These are phyloP conservation scores for rabbit (Oryctolagus cuniculus) DNA, from an alignment of 2,113 vertebrate species.

Conservation along the genomic window DNA sequence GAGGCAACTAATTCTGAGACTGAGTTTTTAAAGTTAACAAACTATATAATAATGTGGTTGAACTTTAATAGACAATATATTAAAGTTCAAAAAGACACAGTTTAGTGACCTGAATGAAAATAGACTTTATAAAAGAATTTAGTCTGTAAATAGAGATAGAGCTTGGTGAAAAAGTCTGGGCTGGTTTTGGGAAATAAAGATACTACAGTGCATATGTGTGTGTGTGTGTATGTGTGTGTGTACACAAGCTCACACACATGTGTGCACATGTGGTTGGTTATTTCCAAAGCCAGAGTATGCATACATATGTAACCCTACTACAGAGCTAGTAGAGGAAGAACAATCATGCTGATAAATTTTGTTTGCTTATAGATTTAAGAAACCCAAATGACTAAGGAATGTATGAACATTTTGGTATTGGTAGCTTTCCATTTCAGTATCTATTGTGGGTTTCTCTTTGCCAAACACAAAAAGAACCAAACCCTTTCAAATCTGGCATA, in stretches of 20 bases:
- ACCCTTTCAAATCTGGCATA: slow-evolving; percentile 16
- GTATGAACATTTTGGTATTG: slow-evolving; percentile 22
- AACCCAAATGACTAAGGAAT: not conserved
- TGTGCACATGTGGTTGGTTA: not conserved
- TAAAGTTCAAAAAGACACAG: slow-evolving; percentile 24
- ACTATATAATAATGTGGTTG: not conserved
- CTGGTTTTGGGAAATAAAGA: slow-evolving; percentile 26
- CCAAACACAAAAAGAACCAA: not conserved
- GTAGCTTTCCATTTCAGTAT: slow-evolving; percentile 25
- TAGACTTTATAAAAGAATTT: not conserved
- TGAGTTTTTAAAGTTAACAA: slow-evolving; percentile 14
- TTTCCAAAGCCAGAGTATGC: slow-evolving; percentile 7
- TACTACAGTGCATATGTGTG: not conserved
- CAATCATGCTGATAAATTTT: not conserved
- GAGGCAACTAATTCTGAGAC: not conserved
- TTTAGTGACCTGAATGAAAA: slow-evolving; percentile 40
- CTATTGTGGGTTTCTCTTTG: slow-evolving; percentile 32
- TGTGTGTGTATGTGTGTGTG: not conserved
- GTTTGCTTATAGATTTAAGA: slow-evolving; percentile 53
- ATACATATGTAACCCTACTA: not conserved
- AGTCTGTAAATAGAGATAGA: not conserved
- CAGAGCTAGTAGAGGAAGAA: not conserved
- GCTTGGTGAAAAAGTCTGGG: not conserved
- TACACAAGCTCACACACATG: not conserved
- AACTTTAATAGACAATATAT: slow-evolving; percentile 33